Evolutionary conservation across 2,113 vertebrate species (phyloP).

Genomic region (Aegithalos caudatus): DNA sequence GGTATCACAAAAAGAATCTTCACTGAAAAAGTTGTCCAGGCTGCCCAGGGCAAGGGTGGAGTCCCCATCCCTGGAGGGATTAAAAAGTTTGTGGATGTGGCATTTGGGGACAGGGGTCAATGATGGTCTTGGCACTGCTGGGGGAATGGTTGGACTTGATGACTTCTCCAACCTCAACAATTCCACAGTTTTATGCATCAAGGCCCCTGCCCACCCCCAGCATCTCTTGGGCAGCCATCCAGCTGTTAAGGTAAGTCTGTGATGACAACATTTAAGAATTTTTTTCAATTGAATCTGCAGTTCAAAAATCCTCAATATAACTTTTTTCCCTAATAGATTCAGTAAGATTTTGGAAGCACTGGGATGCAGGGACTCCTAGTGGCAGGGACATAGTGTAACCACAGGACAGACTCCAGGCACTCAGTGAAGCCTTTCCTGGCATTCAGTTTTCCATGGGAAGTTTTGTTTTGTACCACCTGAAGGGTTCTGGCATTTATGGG

Average conservation of each 20-base stretch:
- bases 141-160: not conserved
- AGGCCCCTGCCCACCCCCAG: not conserved
- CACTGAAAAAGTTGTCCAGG: not conserved
- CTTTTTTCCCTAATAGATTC: not conserved
- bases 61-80: not conserved
- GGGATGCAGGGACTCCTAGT: slow-evolving; percentile 42
- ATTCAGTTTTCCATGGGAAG: not conserved
- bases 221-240: not conserved
- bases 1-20: not conserved
- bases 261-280: not conserved
- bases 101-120: not conserved
- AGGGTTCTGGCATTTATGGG: not conserved
- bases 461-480: not conserved
- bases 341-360: not conserved
- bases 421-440: not conserved
- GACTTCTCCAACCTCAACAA: not conserved
- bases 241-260: not conserved
- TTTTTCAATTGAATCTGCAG: not conserved
- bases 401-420: not conserved
- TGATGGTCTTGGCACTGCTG: not conserved
- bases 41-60: not conserved
- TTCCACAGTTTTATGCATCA: not conserved
- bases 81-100: not conserved
- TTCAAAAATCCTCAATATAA: not conserved
- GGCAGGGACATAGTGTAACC: not conserved